Evolutionary conservation across 2,797 vertebrate genomes (phyloP).

Genomic region (Antrozous pallidus): DNA sequence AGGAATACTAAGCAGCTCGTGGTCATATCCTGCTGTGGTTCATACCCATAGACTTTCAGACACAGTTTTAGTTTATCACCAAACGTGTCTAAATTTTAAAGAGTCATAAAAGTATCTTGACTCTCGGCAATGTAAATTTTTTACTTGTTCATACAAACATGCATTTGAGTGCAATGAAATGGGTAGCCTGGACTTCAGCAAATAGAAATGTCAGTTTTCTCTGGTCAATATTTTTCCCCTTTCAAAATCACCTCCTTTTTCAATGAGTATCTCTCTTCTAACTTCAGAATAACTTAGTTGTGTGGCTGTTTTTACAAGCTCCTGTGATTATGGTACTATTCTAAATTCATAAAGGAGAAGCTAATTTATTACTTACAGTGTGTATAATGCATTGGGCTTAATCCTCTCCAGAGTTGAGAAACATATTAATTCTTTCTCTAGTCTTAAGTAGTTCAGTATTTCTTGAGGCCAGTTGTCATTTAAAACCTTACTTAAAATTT

Average conservation of each 20-base stretch:
- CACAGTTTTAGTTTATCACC: not conserved
- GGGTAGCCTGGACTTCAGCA: constrained; percentile 19
- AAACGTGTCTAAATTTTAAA: constrained; percentile 39
- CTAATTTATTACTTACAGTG: constrained; percentile 9
- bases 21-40: not conserved
- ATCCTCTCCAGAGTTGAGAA: constrained; percentile 17
- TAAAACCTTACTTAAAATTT: constrained; percentile 26
- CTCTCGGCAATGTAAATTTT: not conserved
- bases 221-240: not conserved
- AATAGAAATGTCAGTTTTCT: constrained; percentile 32
- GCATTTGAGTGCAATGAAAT: constrained; percentile 32
- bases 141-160: constrained; percentile 22
- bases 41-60: not conserved
- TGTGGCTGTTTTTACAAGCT: not conserved
- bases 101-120: not conserved
- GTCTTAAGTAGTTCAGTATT: not conserved
- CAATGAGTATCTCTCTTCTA: not conserved
- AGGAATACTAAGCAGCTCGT: not conserved
- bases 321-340: not conserved
- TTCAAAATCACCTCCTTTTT: constrained; percentile 41
- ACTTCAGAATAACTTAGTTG: not conserved
- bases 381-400: not conserved
- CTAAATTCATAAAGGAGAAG: constrained; percentile 13
- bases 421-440: not conserved
- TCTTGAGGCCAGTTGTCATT: constrained; percentile 41